Evolutionary conservation across 2,113 vertebrate genomes (phyloP).

Genomic region (Eptatretus burgeri): DNA sequence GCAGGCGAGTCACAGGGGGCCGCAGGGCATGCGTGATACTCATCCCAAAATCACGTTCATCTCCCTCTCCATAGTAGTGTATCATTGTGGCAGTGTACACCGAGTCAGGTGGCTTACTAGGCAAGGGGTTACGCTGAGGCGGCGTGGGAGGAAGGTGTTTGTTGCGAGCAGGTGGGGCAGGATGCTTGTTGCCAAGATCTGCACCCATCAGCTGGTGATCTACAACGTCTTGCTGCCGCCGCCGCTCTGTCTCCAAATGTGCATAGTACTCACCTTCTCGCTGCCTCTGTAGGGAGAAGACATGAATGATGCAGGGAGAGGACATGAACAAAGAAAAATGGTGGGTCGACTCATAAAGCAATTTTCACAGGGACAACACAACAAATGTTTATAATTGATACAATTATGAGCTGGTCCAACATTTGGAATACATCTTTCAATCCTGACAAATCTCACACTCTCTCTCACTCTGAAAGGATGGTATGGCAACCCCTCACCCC

Average conservation of each 20-base stretch:
- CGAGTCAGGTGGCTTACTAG: constrained; percentile 1
- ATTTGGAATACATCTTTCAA: no score
- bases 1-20: constrained; percentile 35
- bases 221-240: constrained; percentile 72
- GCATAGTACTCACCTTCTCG: constrained; percentile 94
- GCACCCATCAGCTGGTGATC: constrained; percentile 55
- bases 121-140: constrained; percentile 63
- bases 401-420: no score
- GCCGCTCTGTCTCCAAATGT: constrained; percentile 73
- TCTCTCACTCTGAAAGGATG: no score
- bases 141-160: constrained; percentile 43
- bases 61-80: constrained; percentile 57
- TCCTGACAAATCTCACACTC: no score
- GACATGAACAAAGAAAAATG: no score
- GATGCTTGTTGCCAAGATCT: constrained; percentile 11
- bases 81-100: constrained; percentile 38
- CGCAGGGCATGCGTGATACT: constrained; percentile 23
- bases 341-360: no score
- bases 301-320: constrained; percentile 18
- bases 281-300: constrained; percentile 38
- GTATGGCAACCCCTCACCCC: no score
- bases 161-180: constrained; percentile 23
- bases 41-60: constrained; percentile 30
- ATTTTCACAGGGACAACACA: no score
- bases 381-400: no score